These are phyloP conservation scores for Caerostris extrusa DNA, from an alignment of 1,140 invertebrate species.

Conservation along the genomic window DNA sequence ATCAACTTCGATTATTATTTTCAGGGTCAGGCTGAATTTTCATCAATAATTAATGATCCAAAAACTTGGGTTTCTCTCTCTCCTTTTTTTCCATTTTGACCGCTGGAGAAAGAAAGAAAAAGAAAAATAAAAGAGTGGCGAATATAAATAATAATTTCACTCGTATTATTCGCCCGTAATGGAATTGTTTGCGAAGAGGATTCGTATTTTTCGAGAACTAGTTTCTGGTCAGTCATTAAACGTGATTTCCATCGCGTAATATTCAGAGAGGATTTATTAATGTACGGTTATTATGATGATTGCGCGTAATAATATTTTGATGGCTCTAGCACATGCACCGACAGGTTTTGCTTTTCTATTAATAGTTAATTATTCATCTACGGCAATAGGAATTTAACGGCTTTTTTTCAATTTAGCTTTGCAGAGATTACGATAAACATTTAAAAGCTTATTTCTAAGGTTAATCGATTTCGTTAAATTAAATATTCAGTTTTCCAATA, in stretches of 20 bases:
- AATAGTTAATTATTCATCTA: no score
- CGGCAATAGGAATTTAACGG: no score
- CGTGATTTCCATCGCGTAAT: not conserved
- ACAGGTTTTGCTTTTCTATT: no score
- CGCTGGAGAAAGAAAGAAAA: not conserved
- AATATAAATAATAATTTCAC: not conserved
- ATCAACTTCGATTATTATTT: conserved; percentile 29
- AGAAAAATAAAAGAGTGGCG: not conserved
- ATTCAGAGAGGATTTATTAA: not conserved
- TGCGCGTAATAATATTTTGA: not conserved
- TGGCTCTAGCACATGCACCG: no score
- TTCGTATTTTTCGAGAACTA: not conserved
- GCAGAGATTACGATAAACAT: no score
- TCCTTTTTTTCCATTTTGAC: not conserved
- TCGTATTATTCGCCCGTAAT: not conserved
- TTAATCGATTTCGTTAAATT: no score
- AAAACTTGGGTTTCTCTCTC: conserved; percentile 1
- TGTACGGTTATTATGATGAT: not conserved
- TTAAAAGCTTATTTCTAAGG: no score
- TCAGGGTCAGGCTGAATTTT: conserved; percentile 30
- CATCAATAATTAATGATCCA: conserved; percentile 39
- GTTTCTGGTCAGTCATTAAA: not conserved
- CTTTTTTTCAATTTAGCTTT: no score
- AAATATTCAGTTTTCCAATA: no score
- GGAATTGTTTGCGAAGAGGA: not conserved